Conservation (phyloP, 2,113 vertebrate genomes). For the Engraulis encrasicolus region DNA sequence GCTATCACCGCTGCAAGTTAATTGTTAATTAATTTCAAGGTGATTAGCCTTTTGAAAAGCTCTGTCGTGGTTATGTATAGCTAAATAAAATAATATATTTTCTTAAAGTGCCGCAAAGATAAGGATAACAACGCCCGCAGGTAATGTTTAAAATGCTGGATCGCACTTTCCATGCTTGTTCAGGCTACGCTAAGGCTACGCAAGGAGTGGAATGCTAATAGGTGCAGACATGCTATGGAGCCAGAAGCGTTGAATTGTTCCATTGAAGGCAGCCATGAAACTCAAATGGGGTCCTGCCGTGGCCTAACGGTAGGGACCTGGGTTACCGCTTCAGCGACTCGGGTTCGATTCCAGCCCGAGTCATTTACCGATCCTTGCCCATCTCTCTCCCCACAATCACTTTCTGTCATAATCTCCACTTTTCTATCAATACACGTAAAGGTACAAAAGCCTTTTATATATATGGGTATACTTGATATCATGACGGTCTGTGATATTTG, state of each 20-base stretch:
- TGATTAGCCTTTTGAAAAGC: slow-evolving; percentile 71
- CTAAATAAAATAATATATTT: slow-evolving; percentile 18
- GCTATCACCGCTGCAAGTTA: slow-evolving; percentile 71
- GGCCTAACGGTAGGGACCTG: no score
- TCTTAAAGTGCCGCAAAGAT: slow-evolving; percentile 56
- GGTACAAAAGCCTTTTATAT: no score
- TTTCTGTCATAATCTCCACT: no score
- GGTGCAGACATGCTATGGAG: neutral
- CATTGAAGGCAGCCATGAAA: neutral
- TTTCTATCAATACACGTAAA: no score
- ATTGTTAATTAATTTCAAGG: slow-evolving; percentile 81
- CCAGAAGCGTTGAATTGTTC: neutral
- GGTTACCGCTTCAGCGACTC: no score
- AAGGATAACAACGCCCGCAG: slow-evolving; percentile 70
- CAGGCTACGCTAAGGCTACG: neutral
- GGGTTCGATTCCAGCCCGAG: no score
- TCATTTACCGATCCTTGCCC: no score
- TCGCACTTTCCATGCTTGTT: slow-evolving; percentile 1
- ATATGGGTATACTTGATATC: no score
- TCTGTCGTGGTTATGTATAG: slow-evolving; percentile 16
- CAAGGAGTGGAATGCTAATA: slow-evolving; percentile 13
- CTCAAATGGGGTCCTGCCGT: no score
- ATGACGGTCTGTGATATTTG: no score
- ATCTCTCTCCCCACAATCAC: no score
- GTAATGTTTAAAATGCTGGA: slow-evolving; percentile 66